Evolutionary conservation across 2,888 invertebrate species (phyloP).

Genomic region (Philopedon plagiatum): DNA sequence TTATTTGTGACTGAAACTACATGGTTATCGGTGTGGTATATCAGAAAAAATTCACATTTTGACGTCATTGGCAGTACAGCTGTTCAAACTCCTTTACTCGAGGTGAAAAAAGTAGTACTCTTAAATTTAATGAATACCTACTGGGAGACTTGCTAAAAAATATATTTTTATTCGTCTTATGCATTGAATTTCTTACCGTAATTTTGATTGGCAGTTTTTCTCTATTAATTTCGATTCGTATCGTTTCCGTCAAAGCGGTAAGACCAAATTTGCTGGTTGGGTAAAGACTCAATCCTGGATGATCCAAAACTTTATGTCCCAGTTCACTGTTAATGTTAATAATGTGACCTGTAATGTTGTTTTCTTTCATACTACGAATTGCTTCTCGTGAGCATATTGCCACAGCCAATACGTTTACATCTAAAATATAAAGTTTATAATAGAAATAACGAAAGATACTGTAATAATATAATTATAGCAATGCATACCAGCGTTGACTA

Average conservation of each 20-base stretch:
- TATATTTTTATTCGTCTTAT: too few relatives aligned
- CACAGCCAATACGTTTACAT: conserved; percentile 55
- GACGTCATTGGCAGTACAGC: too few relatives aligned
- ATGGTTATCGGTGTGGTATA: too few relatives aligned
- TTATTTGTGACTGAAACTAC: too few relatives aligned
- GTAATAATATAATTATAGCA: too few relatives aligned
- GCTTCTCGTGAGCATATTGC: conserved; percentile 55
- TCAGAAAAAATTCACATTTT: too few relatives aligned
- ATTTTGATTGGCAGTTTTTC: conserved; percentile 54
- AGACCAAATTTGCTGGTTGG: conserved; percentile 55
- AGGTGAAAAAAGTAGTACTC: too few relatives aligned
- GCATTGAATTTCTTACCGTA: conserved; percentile 44
- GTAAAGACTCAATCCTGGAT: conserved; percentile 50
- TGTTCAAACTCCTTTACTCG: too few relatives aligned
- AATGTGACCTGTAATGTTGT: conserved; percentile 54
- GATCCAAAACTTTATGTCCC: conserved; percentile 50
- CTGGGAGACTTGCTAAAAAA: too few relatives aligned
- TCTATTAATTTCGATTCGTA: conserved; percentile 52
- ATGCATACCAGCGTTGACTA: too few relatives aligned
- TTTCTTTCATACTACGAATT: conserved; percentile 51
- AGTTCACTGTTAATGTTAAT: conserved; percentile 55
- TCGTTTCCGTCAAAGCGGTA: conserved; percentile 54
- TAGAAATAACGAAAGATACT: too few relatives aligned
- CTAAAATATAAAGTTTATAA: conserved; percentile 19
- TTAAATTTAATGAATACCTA: too few relatives aligned